Evolutionary conservation across 2,113 vertebrate species (phyloP).

Genomic region (Seriola dumerili): DNA sequence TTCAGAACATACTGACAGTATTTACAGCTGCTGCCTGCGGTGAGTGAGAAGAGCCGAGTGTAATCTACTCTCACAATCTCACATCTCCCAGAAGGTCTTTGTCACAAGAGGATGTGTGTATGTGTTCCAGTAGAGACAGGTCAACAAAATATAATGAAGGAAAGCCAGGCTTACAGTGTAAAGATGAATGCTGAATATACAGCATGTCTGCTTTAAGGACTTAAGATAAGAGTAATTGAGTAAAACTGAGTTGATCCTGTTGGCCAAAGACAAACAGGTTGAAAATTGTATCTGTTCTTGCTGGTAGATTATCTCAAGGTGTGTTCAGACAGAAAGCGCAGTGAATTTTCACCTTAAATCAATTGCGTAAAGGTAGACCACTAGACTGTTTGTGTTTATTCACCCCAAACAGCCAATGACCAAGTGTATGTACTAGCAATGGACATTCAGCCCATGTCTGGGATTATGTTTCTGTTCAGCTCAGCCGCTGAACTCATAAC

Average conservation of each 20-base stretch:
- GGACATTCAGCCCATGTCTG: not conserved
- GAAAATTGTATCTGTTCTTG: not conserved
- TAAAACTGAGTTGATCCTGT: not conserved
- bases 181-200: not conserved
- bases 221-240: not conserved
- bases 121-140: not conserved
- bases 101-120: not conserved
- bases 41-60: slow-evolving; percentile 19
- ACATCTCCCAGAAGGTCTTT: slow-evolving; percentile 17
- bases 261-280: not conserved
- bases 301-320: not conserved
- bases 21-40: slow-evolving; percentile 16
- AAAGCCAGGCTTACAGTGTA: not conserved
- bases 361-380: not conserved
- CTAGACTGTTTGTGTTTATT: not conserved
- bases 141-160: not conserved
- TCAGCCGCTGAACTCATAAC: no score
- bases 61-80: slow-evolving; percentile 29
- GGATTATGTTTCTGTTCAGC: not conserved
- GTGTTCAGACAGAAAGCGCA: not conserved
- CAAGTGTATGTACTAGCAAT: not conserved
- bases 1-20: slow-evolving; percentile 16
- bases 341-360: not conserved
- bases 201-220: not conserved
- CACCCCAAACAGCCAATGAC: not conserved